Percentiles rank a stretch among this genome's conserved stretches.
phyloP scores from a whole-genome alignment of 2,888 invertebrate species.

The Morinoia aosen region DNA sequence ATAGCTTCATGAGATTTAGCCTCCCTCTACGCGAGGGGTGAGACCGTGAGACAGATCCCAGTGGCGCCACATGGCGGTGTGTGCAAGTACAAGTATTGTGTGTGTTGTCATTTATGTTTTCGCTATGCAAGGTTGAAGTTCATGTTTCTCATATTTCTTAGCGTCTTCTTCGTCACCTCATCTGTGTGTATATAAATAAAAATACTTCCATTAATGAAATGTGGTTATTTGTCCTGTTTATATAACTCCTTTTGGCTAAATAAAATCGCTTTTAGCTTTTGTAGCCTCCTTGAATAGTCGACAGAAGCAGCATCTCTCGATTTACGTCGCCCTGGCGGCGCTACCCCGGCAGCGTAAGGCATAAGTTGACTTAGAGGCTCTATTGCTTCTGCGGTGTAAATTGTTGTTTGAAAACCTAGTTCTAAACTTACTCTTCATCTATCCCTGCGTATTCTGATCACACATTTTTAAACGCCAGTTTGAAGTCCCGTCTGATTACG shows the following conservation, averaged over 20 bases:
- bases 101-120: background rate
- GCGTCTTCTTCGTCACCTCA: constrained; percentile 8
- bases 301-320: no score
- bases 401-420: no score
- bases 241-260: background rate
- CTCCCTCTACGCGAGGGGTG: background rate
- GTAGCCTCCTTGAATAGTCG: no score
- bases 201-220: background rate
- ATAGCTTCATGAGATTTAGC: background rate
- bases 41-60: background rate
- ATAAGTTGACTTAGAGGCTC: no score
- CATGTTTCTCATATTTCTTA: constrained; percentile 33
- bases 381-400: no score
- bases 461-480: no score
- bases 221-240: background rate
- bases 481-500: no score
- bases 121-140: constrained; percentile 42
- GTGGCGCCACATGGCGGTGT: background rate
- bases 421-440: no score
- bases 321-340: no score
- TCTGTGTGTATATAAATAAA: constrained; percentile 43
- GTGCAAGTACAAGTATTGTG: constrained; percentile 23
- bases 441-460: no score
- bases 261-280: background rate
- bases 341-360: no score